Percentiles rank a stretch among this genome's conserved stretches.
Evolutionary conservation across 2,797 vertebrate species (phyloP).

Genomic region (Muscicapa striata): DNA sequence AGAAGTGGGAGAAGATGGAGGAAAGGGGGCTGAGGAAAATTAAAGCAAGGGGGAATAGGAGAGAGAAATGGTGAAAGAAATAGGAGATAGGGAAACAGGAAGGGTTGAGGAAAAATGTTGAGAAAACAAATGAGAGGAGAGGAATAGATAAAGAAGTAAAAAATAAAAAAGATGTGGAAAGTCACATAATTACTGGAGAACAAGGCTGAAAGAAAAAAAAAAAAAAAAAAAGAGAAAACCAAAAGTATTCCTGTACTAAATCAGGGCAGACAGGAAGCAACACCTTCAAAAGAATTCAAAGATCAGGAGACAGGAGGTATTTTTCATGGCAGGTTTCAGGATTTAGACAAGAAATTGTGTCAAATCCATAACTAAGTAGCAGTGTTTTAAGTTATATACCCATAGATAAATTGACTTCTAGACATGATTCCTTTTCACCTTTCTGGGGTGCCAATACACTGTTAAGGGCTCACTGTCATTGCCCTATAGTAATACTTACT

Average conservation of each 20-base stretch:
- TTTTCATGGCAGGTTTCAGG: not conserved
- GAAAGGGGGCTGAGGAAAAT: not conserved
- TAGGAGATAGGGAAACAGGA: not conserved
- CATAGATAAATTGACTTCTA: not conserved
- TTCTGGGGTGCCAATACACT: accelerated
- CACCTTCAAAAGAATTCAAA: not conserved
- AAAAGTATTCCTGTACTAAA: not conserved
- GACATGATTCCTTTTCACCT: not conserved
- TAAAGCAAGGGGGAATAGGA: not conserved
- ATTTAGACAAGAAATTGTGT: not conserved
- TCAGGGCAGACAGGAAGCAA: not conserved
- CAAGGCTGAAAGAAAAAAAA: not conserved
- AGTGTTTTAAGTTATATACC: not conserved
- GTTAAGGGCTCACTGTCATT: not conserved
- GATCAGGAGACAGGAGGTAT: not conserved
- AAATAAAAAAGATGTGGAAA: not conserved
- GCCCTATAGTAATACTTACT: not conserved
- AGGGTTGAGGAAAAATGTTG: not conserved
- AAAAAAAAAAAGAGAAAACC: not conserved
- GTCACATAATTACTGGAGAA: not conserved
- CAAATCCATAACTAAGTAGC: not conserved
- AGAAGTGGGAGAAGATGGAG: not conserved
- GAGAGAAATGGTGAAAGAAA: not conserved
- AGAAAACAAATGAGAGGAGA: not conserved
- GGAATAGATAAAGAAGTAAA: not conserved